Evolutionary conservation across 2,888 invertebrate species (phyloP).

Genomic region (Orgyia antiqua): DNA sequence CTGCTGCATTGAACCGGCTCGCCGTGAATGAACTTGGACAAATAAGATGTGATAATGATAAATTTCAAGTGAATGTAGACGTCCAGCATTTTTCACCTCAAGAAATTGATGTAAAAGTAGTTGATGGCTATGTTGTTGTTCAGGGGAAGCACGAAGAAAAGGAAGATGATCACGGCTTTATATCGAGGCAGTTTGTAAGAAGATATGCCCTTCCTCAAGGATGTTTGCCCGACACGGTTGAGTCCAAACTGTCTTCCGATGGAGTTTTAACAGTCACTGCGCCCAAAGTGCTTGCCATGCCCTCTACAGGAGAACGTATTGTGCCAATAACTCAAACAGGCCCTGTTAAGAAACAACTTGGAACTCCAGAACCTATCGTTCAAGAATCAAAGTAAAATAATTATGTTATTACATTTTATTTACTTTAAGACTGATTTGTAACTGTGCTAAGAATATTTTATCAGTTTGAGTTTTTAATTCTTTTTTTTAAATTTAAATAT

Average conservation of each 20-base stretch:
- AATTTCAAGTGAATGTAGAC: slow-evolving; percentile 84
- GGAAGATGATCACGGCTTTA: slow-evolving; percentile 83
- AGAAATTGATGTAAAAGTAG: slow-evolving; percentile 86
- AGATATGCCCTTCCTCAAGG: slow-evolving; percentile 85
- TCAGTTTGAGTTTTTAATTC: slow-evolving; percentile 2
- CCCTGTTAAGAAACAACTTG: slow-evolving; percentile 59
- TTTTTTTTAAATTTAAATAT: slow-evolving; percentile 8
- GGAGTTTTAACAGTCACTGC: slow-evolving; percentile 86
- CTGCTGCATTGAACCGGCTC: slow-evolving; percentile 51
- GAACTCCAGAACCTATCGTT: slow-evolving; percentile 16
- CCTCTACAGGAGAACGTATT: slow-evolving; percentile 70
- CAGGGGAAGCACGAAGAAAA: slow-evolving; percentile 89
- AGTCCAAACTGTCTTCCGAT: slow-evolving; percentile 86
- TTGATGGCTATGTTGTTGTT: slow-evolving; percentile 81
- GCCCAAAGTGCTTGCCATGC: slow-evolving; percentile 69
- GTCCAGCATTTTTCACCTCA: slow-evolving; percentile 87
- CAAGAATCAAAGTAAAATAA: slow-evolving; percentile 1
- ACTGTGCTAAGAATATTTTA: slow-evolving; percentile 13
- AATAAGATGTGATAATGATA: slow-evolving; percentile 70
- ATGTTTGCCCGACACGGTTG: slow-evolving; percentile 83
- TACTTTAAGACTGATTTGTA: slow-evolving; percentile 43
- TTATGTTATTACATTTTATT: slow-evolving; percentile 7
- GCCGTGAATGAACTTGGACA: slow-evolving; percentile 58
- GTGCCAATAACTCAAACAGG: slow-evolving; percentile 81
- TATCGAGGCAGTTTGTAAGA: slow-evolving; percentile 85